These are phyloP conservation scores for Hylyphantes graminicola DNA, from an alignment of 1,140 invertebrate genomes.

Conservation along the genomic window DNA sequence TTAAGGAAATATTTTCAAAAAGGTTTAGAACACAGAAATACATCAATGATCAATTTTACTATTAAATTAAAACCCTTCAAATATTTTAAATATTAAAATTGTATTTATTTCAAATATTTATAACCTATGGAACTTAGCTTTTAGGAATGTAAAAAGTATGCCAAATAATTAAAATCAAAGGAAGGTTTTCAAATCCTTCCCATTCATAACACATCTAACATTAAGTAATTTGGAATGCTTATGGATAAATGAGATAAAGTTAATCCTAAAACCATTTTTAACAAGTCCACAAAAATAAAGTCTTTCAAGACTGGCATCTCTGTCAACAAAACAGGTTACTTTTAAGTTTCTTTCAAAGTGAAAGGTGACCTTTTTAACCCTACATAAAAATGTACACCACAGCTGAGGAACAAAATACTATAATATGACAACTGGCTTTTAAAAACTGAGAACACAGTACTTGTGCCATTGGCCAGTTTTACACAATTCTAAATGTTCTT, in stretches of 20 bases:
- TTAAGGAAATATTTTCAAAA: too few relatives aligned
- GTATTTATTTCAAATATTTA: too few relatives aligned
- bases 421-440: constrained; percentile 20
- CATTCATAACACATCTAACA: background rate
- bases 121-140: background rate
- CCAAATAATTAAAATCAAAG: background rate
- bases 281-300: constrained; percentile 24
- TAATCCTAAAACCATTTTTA: constrained; percentile 35
- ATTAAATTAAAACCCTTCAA: too few relatives aligned
- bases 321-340: constrained; percentile 35
- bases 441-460: constrained; percentile 33
- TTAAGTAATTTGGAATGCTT: constrained; percentile 47
- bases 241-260: constrained; percentile 5
- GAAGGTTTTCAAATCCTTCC: background rate
- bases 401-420: constrained; percentile 56
- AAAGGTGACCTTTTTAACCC: constrained; percentile 47
- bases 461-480: constrained; percentile 34
- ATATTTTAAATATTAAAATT: too few relatives aligned
- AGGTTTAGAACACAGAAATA: too few relatives aligned
- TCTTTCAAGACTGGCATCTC: constrained; percentile 47
- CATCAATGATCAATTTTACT: too few relatives aligned
- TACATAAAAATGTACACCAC: constrained; percentile 48
- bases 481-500: constrained; percentile 28
- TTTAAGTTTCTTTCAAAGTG: constrained; percentile 41
- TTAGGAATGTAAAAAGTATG: constrained; percentile 6